Evolutionary conservation across 2,797 vertebrate genomes (phyloP), one percentile per base, ranked within the genome.

Genomic region (Semaprochilodus insignis): DNA sequence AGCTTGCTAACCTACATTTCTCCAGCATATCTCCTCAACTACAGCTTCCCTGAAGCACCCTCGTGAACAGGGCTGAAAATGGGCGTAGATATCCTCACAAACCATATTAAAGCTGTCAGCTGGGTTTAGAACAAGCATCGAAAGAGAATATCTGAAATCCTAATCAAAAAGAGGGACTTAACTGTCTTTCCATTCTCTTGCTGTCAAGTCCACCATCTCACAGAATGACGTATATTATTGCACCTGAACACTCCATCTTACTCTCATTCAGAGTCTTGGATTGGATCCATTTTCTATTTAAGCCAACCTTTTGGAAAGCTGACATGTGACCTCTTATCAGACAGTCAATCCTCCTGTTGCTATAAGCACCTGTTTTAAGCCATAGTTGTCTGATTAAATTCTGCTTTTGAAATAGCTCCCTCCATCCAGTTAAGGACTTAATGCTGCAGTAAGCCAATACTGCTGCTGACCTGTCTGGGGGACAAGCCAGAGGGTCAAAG

Each of bases 231-330:
- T 36, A 76, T 51, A 17, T 55, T 44, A 74, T 81, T 57, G 52
- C 54, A 48, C 62, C 36, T 59, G 16, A 31, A 69, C 55, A 60
- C 19, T 69, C 60, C 63, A 81, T 72, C 70, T 27, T 40, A 59
- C 23, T 6, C 34, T 69, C 76, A 74, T 67, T 57, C 80, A 73
- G 15, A 44, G 63, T 69, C 31, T 19, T 31, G 73, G 77, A 80
- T 72, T 65, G 78, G 57, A 40, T 83, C 74, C 62, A 51, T 23
- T 85, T 69, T 82, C 51, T 52, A 11, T 78, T 77, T 77, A 84
- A 81, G 71, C 31, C 76, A 74, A 25, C 55, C 40, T 81, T 83
- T 74, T 36, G 1, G 13, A 62, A 69, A 36, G 70, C 55, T 82
- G 74, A 71, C 16, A 44, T 44, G 66, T 19, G 66, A 72, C 76